Percentiles rank a stretch among this genome's conserved stretches.
Conservation (phyloP, 1,140 invertebrate species). For the Drosophila funebris region DNA sequence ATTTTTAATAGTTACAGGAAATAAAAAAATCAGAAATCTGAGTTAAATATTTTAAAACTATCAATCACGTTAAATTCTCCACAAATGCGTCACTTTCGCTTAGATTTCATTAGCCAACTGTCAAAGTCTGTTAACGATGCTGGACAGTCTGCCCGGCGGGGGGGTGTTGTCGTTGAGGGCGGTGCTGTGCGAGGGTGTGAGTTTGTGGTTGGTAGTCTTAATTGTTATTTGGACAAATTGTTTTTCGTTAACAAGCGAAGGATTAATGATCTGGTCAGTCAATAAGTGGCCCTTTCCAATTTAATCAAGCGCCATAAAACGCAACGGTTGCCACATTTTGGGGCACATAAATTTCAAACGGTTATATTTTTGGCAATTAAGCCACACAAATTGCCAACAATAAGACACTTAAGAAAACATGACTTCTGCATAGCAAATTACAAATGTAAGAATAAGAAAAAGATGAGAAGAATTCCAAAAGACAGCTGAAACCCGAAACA, state of each 20-base stretch:
- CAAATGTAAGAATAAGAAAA: background rate
- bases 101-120: constrained; percentile 69
- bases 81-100: constrained; percentile 48
- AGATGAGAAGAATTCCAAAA: background rate
- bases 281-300: constrained; percentile 12
- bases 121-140: constrained; percentile 42
- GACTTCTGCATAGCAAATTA: constrained; percentile 34
- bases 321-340: constrained; percentile 55
- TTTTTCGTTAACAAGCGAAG: constrained; percentile 65
- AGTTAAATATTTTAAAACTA: constrained; percentile 22
- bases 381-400: constrained; percentile 64
- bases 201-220: constrained; percentile 37
- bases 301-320: constrained; percentile 48
- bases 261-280: constrained; percentile 71
- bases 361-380: constrained; percentile 55
- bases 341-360: constrained; percentile 42
- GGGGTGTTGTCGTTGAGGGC: constrained; percentile 16
- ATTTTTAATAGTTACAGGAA: no score
- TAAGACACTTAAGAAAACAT: constrained; percentile 69
- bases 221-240: constrained; percentile 77
- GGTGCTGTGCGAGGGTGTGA: constrained; percentile 30
- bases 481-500: background rate
- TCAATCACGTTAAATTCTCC: constrained; percentile 46
- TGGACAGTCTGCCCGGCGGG: constrained; percentile 8
- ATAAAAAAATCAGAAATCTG: constrained; percentile 10